Conservation (phyloP, 1,140 invertebrate species). For the Drosophila baimaii region DNA sequence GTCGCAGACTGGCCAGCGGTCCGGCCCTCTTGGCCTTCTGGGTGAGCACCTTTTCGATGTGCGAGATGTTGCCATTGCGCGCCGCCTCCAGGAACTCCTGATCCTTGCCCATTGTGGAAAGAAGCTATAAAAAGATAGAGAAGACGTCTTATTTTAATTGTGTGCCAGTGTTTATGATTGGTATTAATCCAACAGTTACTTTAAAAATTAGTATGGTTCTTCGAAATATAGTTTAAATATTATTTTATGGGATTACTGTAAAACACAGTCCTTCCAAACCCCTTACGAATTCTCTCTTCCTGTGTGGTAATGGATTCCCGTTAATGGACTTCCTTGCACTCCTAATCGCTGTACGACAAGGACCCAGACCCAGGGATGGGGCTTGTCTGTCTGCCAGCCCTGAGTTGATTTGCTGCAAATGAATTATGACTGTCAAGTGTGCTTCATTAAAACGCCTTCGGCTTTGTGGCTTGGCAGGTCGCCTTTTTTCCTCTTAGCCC, state of each 20-base stretch:
- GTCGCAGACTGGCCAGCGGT: conserved; percentile 94
- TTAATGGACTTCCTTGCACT: conserved; percentile 60
- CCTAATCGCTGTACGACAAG: conserved; percentile 49
- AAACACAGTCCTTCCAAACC: neutral
- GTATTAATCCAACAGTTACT: neutral
- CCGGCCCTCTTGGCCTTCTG: conserved; percentile 96
- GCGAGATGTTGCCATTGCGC: conserved; percentile 93
- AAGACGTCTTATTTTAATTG: neutral
- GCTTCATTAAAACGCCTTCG: conserved; percentile 76
- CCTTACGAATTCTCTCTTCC: neutral
- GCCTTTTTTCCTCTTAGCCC: conserved; percentile 64
- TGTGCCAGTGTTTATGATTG: neutral
- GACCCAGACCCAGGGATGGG: conserved; percentile 1
- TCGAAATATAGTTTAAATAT: neutral
- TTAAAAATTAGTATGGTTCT: neutral
- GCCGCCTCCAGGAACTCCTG: conserved; percentile 98
- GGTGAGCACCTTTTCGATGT: conserved; percentile 95
- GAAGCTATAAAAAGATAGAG: conserved; percentile 17
- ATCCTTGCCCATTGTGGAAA: conserved; percentile 93
- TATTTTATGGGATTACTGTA: neutral
- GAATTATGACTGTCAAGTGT: conserved; percentile 78
- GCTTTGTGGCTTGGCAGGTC: conserved; percentile 60
- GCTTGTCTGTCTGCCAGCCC: conserved; percentile 21
- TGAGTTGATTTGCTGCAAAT: conserved; percentile 71
- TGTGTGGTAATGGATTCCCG: conserved; percentile 37